Evolutionary conservation across 2,888 invertebrate genomes (phyloP).

Genomic region (Urechis unicinctus): DNA sequence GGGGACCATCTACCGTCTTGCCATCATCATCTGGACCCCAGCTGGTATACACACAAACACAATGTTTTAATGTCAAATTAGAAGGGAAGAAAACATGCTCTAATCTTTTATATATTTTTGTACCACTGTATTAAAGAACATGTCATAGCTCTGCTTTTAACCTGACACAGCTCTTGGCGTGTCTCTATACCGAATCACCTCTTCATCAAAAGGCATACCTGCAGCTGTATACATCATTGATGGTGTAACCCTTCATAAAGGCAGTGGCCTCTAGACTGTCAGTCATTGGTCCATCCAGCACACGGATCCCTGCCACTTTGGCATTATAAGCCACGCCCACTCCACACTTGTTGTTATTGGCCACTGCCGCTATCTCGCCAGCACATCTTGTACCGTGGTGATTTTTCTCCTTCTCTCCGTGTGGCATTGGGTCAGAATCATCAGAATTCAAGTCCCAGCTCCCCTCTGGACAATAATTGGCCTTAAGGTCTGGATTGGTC

Average conservation of each 20-base stretch:
- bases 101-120: too few relatives aligned
- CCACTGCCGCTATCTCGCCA: constrained; percentile 50
- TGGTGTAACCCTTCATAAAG: constrained; percentile 38
- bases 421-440: constrained; percentile 45
- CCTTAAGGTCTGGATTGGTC: constrained; percentile 38
- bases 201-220: too few relatives aligned
- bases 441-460: constrained; percentile 47
- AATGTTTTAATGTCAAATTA: not conserved
- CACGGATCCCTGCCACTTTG: constrained; percentile 41
- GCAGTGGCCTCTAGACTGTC: constrained; percentile 50
- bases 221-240: constrained; percentile 47
- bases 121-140: too few relatives aligned
- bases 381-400: constrained; percentile 51
- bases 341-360: constrained; percentile 47
- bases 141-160: too few relatives aligned
- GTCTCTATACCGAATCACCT: too few relatives aligned
- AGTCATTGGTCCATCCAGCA: constrained; percentile 51
- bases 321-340: constrained; percentile 50
- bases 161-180: too few relatives aligned
- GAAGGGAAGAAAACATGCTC: not conserved
- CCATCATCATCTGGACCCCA: constrained; percentile 54
- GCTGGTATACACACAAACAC: constrained; percentile 25
- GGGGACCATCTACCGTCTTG: constrained; percentile 51
- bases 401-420: constrained; percentile 25
- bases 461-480: constrained; percentile 40